Percentiles rank a stretch among this genome's conserved stretches.
phyloP scores from a whole-genome alignment of 2,888 invertebrate genomes.

The Hirtodrosophila duncani region DNA sequence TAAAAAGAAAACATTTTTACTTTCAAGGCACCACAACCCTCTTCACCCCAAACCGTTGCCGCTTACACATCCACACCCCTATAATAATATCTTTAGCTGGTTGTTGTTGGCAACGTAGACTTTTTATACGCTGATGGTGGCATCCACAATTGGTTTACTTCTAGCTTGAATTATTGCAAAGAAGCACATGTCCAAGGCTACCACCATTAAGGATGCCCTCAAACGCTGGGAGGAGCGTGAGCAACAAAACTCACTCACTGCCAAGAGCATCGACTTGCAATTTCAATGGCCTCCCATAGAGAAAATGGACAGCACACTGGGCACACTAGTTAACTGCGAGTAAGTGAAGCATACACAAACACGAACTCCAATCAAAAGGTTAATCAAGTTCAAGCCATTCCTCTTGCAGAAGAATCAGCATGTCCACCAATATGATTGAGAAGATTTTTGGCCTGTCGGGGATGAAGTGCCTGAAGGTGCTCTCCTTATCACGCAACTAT shows the following conservation, averaged over 20 bases:
- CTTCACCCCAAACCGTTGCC: no score
- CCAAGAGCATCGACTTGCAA: constrained; percentile 87
- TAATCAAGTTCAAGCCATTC: no score
- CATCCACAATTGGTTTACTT: no score
- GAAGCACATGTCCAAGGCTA: constrained; percentile 82
- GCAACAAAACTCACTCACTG: constrained; percentile 83
- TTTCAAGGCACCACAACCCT: no score
- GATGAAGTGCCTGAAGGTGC: constrained; percentile 88
- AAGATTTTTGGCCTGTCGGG: constrained; percentile 92
- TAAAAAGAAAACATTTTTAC: no score
- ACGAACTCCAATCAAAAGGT: no score
- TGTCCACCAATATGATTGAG: constrained; percentile 97
- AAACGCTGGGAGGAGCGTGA: constrained; percentile 92
- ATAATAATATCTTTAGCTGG: no score
- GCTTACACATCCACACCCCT: no score
- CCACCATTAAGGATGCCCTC: constrained; percentile 93
- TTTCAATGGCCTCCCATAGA: constrained; percentile 97
- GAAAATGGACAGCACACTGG: constrained; percentile 93
- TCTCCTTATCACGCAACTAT: constrained; percentile 93
- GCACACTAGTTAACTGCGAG: constrained; percentile 88
- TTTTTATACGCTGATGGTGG: no score
- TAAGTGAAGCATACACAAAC: constrained; percentile 78
- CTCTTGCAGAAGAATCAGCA: constrained; percentile 86
- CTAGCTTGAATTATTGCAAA: neutral
- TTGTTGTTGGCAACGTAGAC: no score